A percentile compares a stretch with the other conserved stretches of the same genome.
phyloP scores from a whole-genome alignment of 2,888 invertebrate genomes.

The Tolmerus cingulatus region DNA sequence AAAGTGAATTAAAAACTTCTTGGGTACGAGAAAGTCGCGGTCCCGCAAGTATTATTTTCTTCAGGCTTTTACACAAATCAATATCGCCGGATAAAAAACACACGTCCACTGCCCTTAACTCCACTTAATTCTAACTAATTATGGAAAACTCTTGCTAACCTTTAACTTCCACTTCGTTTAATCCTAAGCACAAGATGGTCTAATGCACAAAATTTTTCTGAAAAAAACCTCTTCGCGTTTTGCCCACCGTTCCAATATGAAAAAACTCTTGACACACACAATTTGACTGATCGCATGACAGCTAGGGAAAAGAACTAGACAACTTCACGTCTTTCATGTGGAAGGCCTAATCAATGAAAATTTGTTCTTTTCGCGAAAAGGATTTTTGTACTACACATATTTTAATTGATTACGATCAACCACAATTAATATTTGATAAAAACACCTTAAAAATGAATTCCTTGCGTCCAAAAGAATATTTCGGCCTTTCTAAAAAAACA shows the following conservation, averaged over 20 bases:
- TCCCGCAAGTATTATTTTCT: not conserved
- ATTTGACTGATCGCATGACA: not conserved
- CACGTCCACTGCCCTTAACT: not conserved
- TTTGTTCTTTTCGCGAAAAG: not conserved
- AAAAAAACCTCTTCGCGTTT: not conserved
- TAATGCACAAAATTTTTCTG: not conserved
- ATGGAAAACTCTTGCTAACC: not conserved
- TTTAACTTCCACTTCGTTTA: not conserved
- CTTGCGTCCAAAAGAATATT: not conserved
- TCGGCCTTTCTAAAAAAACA: not conserved
- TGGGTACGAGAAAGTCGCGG: conserved; percentile 12
- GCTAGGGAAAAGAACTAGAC: not conserved
- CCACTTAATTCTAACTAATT: not conserved
- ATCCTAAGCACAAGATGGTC: not conserved
- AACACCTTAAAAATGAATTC: not conserved
- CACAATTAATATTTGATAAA: not conserved
- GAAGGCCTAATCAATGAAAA: not conserved
- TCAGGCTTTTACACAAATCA: not conserved
- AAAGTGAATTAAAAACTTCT: not conserved
- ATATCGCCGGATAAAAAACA: not conserved
- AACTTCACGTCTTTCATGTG: not conserved
- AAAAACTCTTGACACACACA: not conserved
- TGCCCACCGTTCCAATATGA: not conserved
- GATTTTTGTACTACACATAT: not conserved
- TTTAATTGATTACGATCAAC: not conserved